phyloP scores from a whole-genome alignment of 2,888 invertebrate genomes.

The Eupithecia pulchellata region DNA sequence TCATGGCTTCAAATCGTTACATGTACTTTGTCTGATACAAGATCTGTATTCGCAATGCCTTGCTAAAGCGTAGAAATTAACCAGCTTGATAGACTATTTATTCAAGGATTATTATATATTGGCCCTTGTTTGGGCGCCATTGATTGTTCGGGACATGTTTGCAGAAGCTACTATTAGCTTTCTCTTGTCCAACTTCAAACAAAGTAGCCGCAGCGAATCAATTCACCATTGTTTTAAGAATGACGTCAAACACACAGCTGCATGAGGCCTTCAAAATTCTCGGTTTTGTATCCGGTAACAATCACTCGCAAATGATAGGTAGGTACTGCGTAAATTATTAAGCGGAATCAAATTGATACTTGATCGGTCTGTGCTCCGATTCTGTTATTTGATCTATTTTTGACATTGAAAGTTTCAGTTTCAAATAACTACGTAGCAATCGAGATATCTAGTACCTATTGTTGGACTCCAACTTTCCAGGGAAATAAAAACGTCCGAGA shows the following conservation, averaged over 20 bases:
- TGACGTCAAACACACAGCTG: constrained; percentile 63
- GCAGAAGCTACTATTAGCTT: constrained; percentile 57
- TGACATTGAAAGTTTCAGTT: constrained; percentile 25
- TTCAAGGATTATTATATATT: constrained; percentile 7
- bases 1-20: not conserved
- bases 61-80: not conserved
- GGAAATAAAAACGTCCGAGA: no score
- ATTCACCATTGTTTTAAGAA: constrained; percentile 67
- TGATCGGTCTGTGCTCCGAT: constrained; percentile 10
- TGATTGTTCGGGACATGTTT: constrained; percentile 46
- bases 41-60: not conserved
- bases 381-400: constrained; percentile 18
- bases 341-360: constrained; percentile 15
- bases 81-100: constrained; percentile 13
- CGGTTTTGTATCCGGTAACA: constrained; percentile 49
- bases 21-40: not conserved
- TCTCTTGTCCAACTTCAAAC: constrained; percentile 52
- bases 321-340: constrained; percentile 25
- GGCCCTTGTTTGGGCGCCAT: constrained; percentile 22
- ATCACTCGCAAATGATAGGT: constrained; percentile 49
- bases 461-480: no score
- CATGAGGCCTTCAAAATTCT: constrained; percentile 56
- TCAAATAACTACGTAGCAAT: constrained; percentile 5
- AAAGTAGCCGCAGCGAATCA: constrained; percentile 58
- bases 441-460: not conserved